Conservation (phyloP, 1,140 invertebrate genomes). For the Thaumetopoea pityocampa region DNA sequence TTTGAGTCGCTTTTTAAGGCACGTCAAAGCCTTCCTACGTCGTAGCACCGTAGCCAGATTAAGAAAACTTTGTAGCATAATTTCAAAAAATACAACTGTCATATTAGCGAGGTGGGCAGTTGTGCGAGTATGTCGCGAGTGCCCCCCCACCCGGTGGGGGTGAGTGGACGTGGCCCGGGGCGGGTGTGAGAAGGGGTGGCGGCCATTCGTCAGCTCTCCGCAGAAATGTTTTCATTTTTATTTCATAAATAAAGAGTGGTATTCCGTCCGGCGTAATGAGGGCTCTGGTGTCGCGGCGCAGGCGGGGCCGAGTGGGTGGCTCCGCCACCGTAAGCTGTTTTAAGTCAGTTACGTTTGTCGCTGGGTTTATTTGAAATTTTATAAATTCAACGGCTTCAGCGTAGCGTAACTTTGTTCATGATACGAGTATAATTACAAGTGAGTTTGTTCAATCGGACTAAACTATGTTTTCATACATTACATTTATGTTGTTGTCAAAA, state of each 20-base stretch:
- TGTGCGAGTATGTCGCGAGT: constrained; percentile 33
- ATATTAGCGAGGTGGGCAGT: constrained; percentile 20
- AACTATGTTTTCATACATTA: too few species aligned
- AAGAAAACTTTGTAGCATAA: constrained; percentile 6
- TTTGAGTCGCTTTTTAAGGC: too few species aligned
- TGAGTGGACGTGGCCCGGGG: constrained; percentile 6
- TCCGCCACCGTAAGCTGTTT: too few species aligned
- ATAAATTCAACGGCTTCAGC: too few species aligned
- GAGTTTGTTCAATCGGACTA: too few species aligned
- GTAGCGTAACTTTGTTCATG: too few species aligned
- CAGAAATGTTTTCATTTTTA: constrained; percentile 73
- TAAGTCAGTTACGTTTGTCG: too few species aligned
- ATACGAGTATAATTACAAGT: too few species aligned
- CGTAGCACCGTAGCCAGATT: constrained; percentile 4
- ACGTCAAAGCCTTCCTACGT: too few species aligned
- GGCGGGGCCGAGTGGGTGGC: not conserved
- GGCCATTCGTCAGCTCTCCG: constrained; percentile 63
- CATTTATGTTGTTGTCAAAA: too few species aligned
- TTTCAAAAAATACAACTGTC: constrained; percentile 11
- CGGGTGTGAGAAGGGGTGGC: constrained; percentile 15
- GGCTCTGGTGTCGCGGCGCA: constrained; percentile 12
- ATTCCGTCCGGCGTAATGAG: constrained; percentile 56
- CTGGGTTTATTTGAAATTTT: too few species aligned
- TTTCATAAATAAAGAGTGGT: constrained; percentile 70
- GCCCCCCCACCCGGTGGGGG: constrained; percentile 11